Base-by-base conservation (phyloP, 2,797 vertebrate species). In the Coracias cyanogaster region DNA sequence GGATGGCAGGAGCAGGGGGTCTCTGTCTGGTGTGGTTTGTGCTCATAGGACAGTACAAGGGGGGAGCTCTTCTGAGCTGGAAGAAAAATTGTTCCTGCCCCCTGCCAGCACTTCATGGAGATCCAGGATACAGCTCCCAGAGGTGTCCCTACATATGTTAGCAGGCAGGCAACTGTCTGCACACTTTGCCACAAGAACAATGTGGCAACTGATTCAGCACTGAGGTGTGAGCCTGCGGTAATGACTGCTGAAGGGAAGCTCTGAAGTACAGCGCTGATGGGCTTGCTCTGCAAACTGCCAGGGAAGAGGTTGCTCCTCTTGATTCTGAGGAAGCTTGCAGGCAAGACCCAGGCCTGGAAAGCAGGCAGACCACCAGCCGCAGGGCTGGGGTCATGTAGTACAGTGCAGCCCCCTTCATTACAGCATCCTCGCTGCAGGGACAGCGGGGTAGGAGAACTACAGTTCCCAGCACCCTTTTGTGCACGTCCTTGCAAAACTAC, bases 381-480 rank as follows among this genome's bases (percentile, higher is more conserved):
- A 77, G 73, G 13, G 48, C 57, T 49, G 51, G 28, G 39, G 10
- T 55, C 21, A 0, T 4, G 14, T 15, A n/a, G 10, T 17, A 13
- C 54, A 37, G 48, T 9, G 17, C 51, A 79, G 62, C 25, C 19
- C 24, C 33, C 60, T 77, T 49, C 37, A 0, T 54, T 49, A 33
- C 35, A 29, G 15, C 52, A 15, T 21, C 41, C 21, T 67, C 25
- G 4, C 3, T n/a, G 35, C 64, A 10, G 51, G 43, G 39, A 51
- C 24, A 10, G 45, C 2, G 2, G 25, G 17, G 39, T 22, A 28
- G 72, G 60, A 33, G 85, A 83, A 96, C 96, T 95, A 95, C 95
- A 87, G 9, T 65, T 92, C 96, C 96, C 96, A 91, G 81, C 61
- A 90, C 31, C 46, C 94, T 48, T 89, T 73, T 61, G 60, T 61